Percentiles rank a stretch among this genome's conserved stretches.
These are phyloP conservation scores for Lynx canadensis DNA, from an alignment of 2,113 vertebrate genomes.

Conservation along the genomic window DNA sequence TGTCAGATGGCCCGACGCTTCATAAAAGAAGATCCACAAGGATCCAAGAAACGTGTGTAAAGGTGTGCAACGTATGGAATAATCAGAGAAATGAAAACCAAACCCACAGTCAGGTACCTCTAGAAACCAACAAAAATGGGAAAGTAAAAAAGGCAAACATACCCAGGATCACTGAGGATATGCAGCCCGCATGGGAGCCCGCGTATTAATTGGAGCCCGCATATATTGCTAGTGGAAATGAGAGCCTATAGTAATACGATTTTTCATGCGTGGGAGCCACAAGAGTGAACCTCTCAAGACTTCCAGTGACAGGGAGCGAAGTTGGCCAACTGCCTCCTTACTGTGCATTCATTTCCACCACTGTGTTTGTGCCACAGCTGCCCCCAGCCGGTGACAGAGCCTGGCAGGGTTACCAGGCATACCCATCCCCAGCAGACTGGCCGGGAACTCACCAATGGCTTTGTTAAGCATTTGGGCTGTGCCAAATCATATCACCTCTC, in stretches of 20 bases:
- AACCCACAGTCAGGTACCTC: background rate
- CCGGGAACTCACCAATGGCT: background rate
- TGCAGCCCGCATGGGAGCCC: too few species aligned
- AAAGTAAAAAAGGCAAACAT: background rate
- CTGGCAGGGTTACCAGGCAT: background rate
- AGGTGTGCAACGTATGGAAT: background rate
- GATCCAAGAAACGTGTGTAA: background rate
- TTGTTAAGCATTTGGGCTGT: background rate
- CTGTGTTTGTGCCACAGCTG: background rate
- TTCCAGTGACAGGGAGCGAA: background rate
- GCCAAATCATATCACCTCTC: background rate
- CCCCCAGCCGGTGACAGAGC: background rate
- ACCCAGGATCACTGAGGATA: background rate
- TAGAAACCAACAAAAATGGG: background rate
- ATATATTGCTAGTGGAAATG: background rate
- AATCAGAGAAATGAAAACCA: background rate
- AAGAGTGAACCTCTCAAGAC: background rate
- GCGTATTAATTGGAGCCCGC: fast-evolving
- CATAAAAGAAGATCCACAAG: background rate
- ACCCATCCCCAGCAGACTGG: background rate
- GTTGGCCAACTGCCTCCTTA: too few species aligned
- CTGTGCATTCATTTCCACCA: too few species aligned
- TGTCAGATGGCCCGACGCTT: background rate
- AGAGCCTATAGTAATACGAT: too few species aligned
- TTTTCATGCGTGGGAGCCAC: fast-evolving